A percentile compares a stretch with the other conserved stretches of the same genome.
phyloP scores from a whole-genome alignment of 2,797 vertebrate species.

The Capromys pilorides region DNA sequence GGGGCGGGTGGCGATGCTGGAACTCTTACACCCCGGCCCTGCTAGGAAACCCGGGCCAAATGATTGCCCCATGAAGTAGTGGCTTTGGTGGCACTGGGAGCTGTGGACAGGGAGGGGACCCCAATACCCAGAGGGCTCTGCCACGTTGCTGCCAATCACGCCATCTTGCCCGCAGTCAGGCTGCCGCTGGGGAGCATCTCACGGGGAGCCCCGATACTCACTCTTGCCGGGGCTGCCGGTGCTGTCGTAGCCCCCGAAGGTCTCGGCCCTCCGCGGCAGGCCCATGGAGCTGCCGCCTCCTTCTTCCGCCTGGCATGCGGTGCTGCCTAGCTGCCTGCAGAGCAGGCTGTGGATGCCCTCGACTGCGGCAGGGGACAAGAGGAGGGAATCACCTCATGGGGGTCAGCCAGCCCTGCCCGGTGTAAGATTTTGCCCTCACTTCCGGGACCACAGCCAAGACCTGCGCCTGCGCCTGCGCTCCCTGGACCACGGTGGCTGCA shows the following conservation, averaged over 20 bases:
- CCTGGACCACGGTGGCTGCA: accelerated
- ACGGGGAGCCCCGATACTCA: constrained; percentile 81
- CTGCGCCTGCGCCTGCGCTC: not conserved
- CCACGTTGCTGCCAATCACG: accelerated
- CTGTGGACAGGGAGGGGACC: not conserved
- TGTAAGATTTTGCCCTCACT: too few species aligned
- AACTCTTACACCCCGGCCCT: not conserved
- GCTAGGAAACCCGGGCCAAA: not conserved
- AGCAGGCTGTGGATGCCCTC: constrained; percentile 94
- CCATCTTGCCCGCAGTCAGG: not conserved
- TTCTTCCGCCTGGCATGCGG: constrained; percentile 82
- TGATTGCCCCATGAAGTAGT: accelerated
- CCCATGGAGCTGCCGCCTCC: constrained; percentile 66
- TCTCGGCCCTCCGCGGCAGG: constrained; percentile 91
- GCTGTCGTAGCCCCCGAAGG: constrained; percentile 94
- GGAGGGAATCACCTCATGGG: not conserved
- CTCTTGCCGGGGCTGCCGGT: constrained; percentile 86
- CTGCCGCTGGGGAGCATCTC: accelerated
- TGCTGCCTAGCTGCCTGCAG: constrained; percentile 84
- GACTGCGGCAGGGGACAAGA: constrained; percentile 83
- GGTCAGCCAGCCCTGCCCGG: too few species aligned
- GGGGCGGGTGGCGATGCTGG: not conserved
- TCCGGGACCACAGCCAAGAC: not conserved
- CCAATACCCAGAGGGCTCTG: not conserved
- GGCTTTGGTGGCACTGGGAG: not conserved